phyloP scores from a whole-genome alignment of 2,113 vertebrate genomes.

The Clarias gariepinus region DNA sequence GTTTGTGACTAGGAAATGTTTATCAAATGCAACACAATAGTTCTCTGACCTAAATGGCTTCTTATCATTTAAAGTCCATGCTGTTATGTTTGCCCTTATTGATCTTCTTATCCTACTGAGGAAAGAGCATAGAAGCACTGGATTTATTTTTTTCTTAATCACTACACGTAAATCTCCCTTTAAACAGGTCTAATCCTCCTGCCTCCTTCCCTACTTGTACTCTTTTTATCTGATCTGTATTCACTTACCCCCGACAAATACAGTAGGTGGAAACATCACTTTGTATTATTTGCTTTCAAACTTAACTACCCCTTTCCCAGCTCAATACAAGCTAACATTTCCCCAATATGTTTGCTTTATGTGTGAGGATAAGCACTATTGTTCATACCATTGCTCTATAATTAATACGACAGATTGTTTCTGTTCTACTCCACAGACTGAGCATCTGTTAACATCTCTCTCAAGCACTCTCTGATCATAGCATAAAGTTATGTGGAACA shows the following conservation, averaged over 20 bases:
- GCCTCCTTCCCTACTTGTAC: background rate
- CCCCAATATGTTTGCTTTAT: background rate
- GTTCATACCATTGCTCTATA: background rate
- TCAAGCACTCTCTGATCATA: background rate
- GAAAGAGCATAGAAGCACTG: background rate
- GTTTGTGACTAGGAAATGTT: no score
- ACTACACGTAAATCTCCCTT: background rate
- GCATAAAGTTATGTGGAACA: background rate
- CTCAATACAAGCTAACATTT: background rate
- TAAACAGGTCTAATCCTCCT: background rate
- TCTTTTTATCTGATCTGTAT: background rate
- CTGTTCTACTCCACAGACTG: background rate
- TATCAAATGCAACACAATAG: no score
- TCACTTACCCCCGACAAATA: background rate
- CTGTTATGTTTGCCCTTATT: background rate
- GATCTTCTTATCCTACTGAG: background rate
- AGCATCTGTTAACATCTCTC: background rate
- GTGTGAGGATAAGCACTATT: background rate
- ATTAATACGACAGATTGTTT: background rate
- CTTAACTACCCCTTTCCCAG: background rate
- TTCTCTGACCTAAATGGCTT: background rate
- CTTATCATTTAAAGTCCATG: background rate
- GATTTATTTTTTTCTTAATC: background rate
- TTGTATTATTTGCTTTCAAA: background rate
- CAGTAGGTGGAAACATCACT: background rate